A percentile compares a stretch with the other conserved stretches of the same genome.
Conservation (phyloP, 2,797 vertebrate species). For the Trachurus trachurus region DNA sequence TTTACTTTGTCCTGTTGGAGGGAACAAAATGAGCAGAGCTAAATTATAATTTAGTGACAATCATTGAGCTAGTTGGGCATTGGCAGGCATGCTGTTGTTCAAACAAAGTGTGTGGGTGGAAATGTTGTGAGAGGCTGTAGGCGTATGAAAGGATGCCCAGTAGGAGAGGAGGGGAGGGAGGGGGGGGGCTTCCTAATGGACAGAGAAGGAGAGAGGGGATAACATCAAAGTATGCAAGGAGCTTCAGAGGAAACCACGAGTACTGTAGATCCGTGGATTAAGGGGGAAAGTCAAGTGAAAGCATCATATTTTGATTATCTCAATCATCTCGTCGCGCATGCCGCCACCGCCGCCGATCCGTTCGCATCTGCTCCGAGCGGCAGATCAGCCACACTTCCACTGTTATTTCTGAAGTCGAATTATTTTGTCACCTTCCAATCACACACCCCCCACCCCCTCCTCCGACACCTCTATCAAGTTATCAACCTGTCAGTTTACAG, state of each 20-base stretch:
- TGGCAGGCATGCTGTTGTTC: slow-evolving; percentile 47
- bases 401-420: slow-evolving; percentile 69
- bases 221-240: slow-evolving; percentile 19
- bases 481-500: slow-evolving; percentile 54
- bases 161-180: slow-evolving; percentile 26
- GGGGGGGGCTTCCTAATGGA: slow-evolving; percentile 31
- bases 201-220: slow-evolving; percentile 30
- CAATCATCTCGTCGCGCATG: slow-evolving; percentile 4
- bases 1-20: slow-evolving; percentile 16
- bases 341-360: slow-evolving; percentile 29
- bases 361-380: slow-evolving; percentile 56
- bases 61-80: slow-evolving; percentile 39
- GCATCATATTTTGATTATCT: background rate
- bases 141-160: slow-evolving; percentile 54
- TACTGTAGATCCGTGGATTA: slow-evolving; percentile 20
- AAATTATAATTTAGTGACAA: slow-evolving; percentile 36
- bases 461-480: slow-evolving; percentile 56
- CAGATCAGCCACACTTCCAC: slow-evolving; percentile 48
- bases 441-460: slow-evolving; percentile 16
- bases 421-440: slow-evolving; percentile 69
- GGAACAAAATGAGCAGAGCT: background rate
- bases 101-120: slow-evolving; percentile 54
- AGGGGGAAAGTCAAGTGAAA: slow-evolving; percentile 22
- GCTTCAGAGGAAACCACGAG: slow-evolving; percentile 11
- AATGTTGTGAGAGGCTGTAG: slow-evolving; percentile 50